Conservation (phyloP, 2,888 invertebrate species). For the Agrenia bidenticulata region DNA sequence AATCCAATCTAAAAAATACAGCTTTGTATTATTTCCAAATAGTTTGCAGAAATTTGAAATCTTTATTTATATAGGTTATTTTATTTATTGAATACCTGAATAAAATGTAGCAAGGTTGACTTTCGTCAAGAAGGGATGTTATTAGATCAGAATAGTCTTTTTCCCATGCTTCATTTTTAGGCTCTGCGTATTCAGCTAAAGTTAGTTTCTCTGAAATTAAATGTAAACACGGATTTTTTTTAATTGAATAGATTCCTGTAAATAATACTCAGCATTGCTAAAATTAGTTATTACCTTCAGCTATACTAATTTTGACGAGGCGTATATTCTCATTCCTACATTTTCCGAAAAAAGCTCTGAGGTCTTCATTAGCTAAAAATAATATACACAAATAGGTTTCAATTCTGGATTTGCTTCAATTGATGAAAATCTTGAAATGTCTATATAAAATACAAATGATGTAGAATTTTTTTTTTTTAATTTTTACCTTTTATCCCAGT, state of each 20-base stretch:
- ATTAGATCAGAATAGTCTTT: constrained; percentile 79
- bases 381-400: too few relatives aligned
- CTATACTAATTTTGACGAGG: constrained; percentile 78
- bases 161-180: constrained; percentile 70
- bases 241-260: too few relatives aligned
- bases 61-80: too few relatives aligned
- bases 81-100: too few relatives aligned
- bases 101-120: constrained; percentile 87
- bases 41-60: too few relatives aligned
- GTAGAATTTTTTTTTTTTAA: constrained; percentile 10
- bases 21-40: neutral
- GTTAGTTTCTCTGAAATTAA: constrained; percentile 70
- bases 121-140: constrained; percentile 69
- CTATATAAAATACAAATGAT: too few relatives aligned
- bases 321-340: constrained; percentile 78
- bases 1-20: constrained; percentile 68
- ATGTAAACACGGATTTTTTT: too few relatives aligned
- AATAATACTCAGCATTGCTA: neutral
- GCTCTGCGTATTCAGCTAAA: constrained; percentile 67
- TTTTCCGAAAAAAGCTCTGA: constrained; percentile 78
- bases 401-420: too few relatives aligned
- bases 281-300: constrained; percentile 67
- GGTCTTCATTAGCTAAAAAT: constrained; percentile 75
- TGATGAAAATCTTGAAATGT: too few relatives aligned
- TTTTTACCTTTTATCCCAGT: constrained; percentile 80